phyloP scores from a whole-genome alignment of 2,113 vertebrate species.

The Odontesthes bonariensis region DNA sequence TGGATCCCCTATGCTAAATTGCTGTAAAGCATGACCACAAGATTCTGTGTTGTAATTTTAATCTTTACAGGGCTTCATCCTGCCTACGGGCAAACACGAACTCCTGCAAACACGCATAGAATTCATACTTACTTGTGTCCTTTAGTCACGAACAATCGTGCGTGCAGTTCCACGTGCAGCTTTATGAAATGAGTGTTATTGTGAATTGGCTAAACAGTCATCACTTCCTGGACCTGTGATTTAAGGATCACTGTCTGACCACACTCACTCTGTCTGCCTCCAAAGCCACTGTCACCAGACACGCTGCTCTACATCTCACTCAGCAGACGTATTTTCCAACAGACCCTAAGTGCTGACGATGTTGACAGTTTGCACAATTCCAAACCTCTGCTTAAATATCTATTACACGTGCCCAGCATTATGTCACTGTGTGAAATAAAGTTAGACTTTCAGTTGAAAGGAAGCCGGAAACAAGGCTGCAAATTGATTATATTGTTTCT shows the following conservation, averaged over 20 bases:
- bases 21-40: slow-evolving; percentile 37
- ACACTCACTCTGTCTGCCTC: slow-evolving; percentile 68
- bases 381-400: slow-evolving; percentile 40
- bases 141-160: slow-evolving; percentile 21
- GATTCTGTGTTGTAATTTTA: slow-evolving; percentile 53
- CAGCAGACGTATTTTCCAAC: slow-evolving; percentile 49
- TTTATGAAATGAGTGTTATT: slow-evolving; percentile 75
- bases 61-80: slow-evolving; percentile 33
- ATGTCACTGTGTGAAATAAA: slow-evolving; percentile 11
- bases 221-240: slow-evolving; percentile 76
- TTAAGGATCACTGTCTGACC: slow-evolving; percentile 75
- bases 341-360: slow-evolving; percentile 29
- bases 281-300: slow-evolving; percentile 49
- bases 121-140: slow-evolving; percentile 7
- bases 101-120: slow-evolving; percentile 18
- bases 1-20: slow-evolving; percentile 58
- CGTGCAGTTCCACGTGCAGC: slow-evolving; percentile 42
- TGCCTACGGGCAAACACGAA: slow-evolving; percentile 16
- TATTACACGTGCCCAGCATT: slow-evolving; percentile 24
- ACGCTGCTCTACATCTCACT: slow-evolving; percentile 47
- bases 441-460: not conserved
- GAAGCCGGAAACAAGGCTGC: not conserved
- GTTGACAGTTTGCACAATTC: slow-evolving; percentile 30
- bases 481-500: not conserved
- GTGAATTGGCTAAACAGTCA: slow-evolving; percentile 76